These are phyloP conservation scores for Fulmarus glacialis DNA, from an alignment of 2,113 vertebrate genomes.

Conservation along the genomic window DNA sequence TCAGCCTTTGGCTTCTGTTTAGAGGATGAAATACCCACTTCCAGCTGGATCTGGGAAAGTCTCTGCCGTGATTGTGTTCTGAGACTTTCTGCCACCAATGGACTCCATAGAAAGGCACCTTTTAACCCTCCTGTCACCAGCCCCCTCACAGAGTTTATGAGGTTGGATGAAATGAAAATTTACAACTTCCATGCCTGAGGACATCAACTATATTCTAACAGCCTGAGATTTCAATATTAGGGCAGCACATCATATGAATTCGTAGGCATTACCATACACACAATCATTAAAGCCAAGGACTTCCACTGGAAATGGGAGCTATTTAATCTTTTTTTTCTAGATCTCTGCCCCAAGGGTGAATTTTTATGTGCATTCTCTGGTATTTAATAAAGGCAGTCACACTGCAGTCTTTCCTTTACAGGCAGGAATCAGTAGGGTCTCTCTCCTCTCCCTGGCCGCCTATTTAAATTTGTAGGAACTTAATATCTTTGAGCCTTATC, in stretches of 20 bases:
- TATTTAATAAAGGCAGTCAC: not conserved
- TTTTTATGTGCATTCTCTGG: not conserved
- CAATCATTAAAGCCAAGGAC: not conserved
- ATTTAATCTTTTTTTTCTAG: not conserved
- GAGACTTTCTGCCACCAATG: not conserved
- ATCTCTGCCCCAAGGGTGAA: not conserved
- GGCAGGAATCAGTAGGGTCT: not conserved
- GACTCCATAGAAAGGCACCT: not conserved
- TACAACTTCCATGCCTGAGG: not conserved
- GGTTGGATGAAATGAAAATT: not conserved
- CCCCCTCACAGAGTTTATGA: not conserved
- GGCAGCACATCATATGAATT: not conserved
- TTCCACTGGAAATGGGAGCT: not conserved
- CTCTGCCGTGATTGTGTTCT: not conserved
- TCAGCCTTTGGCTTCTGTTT: not conserved
- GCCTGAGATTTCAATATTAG: not conserved
- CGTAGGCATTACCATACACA: not conserved
- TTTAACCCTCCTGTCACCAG: not conserved
- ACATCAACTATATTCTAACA: not conserved
- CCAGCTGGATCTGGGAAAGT: not conserved
- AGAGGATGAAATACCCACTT: not conserved
- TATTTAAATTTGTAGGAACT: not conserved
- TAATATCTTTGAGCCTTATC: not conserved
- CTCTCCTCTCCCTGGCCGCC: not conserved
- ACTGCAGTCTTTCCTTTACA: not conserved